Base-by-base conservation (phyloP, 37 sponge, comb jelly and placozoan species). In the Halisarca cf. caerulea region DNA sequence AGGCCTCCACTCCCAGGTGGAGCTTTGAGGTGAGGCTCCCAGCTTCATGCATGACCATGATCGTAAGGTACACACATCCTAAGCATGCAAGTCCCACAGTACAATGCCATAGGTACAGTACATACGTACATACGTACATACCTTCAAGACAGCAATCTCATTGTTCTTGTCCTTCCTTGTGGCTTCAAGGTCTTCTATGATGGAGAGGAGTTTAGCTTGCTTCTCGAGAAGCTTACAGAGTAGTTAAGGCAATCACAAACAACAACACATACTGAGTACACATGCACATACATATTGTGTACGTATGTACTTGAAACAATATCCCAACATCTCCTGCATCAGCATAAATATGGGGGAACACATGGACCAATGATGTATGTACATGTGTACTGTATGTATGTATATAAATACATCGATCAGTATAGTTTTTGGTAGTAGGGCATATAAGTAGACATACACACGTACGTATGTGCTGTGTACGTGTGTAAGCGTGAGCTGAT, bases 131-230 rank as follows among this genome's bases (percentile, higher is more conserved):
- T 47, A 47, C 51, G 51, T 47, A 47, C 51, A 47, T 61, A 92
- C 92, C 87, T 89, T 82, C 28, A 88, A 44, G 4, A 0, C 36
- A 20, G 53, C 71, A 6, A 92, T 58, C 45, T 89, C 83, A 41
- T 77, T 58, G 64, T 85, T 85, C 61, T 88, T 91, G 60, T 92
- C 92, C 38, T 86, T 80, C 36, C 83, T 57, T 2, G 73, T 27
- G 21, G 64, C 35, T 57, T 92, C 92, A 30, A 86, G 84, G 59
- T 80, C 62, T 20, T 82, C 87, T n/a, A 92, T 86, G 70, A 89
- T 78, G 27, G 37, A 38, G 0, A 82, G 82, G 0, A 85, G 90
- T 2, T 78, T 58, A 30, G 64, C 54, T 66, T 86, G 60, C 82
- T 82, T 18, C 59, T 66, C 30, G 43, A 60, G 77, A 45, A 91